Base-by-base conservation (phyloP, 2,113 vertebrate species). In the Hyperoodon ampullatus region DNA sequence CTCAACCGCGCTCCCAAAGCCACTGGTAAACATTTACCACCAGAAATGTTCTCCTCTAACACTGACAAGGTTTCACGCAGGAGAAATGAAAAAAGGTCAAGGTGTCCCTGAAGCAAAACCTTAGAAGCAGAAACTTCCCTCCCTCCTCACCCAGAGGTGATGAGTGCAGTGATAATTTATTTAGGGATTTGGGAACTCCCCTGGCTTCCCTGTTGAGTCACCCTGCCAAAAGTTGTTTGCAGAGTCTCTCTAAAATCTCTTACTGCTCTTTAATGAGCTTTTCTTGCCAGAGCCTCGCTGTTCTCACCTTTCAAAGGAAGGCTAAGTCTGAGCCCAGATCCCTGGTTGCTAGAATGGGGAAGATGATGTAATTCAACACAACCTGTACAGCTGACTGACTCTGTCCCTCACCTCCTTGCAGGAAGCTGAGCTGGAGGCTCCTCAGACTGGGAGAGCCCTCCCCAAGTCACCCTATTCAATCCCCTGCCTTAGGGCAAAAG, bases 221-320 rank as follows among this genome's bases (percentile, higher is more conserved):
- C 19, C 19, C 72, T 82, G 55, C 14, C 55, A 26, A 77, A 90
- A 95, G 24, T 55, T 61, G 2, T 70, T 88, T 81, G 58, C 47
- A 94, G 85, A 68, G 24, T 90, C 71, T 74, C n/a, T 47, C 90
- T 90, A 47, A 77, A 95, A 82, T 13, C 47, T 78, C 75, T 93
- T 23, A 70, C 86, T 74, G 42, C 72, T 72, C 90, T 58, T 88
- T 91, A 84, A 70, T 42, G 65, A 85, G 33, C 23, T 96, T 74
- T 68, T 75, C 81, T 94, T 93, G 71, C 61, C 58, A 65, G 35
- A 66, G 74, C 26, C 65, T 90, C 19, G 3, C 24, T 55, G 28
- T 55, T 28, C 35, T 65, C 50, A 44, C 12, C 60, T 33, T 72
- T 42, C 72, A 50, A 53, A 12, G 16, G 80, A 82, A 60, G 12